Conservation (phyloP, 2,113 vertebrate species). For the Callionymus lyra region DNA sequence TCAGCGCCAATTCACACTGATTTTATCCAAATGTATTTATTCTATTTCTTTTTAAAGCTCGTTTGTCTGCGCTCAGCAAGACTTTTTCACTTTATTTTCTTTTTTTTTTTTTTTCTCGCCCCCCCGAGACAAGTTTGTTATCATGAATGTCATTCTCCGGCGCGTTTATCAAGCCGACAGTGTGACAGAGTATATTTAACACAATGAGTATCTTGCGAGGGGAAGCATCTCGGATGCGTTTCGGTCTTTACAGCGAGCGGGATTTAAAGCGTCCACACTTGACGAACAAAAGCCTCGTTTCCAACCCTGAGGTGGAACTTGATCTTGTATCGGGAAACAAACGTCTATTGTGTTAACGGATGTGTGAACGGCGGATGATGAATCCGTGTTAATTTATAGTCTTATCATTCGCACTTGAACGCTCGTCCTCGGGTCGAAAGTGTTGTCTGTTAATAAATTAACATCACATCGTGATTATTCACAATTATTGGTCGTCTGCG, state of each 20-base stretch:
- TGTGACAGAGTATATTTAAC: constrained; percentile 28
- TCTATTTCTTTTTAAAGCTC: constrained; percentile 21
- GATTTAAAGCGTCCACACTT: constrained; percentile 8
- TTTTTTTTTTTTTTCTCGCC: not conserved
- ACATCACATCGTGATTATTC: no score
- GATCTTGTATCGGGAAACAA: no score
- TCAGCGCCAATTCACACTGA: constrained; percentile 43
- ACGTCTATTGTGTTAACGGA: no score
- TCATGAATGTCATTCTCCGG: constrained; percentile 29
- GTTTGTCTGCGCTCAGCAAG: constrained; percentile 26
- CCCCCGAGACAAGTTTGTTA: constrained; percentile 17
- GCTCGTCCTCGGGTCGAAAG: no score
- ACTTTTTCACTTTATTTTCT: constrained; percentile 19
- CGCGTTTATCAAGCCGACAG: constrained; percentile 30
- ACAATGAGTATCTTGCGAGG: constrained; percentile 17
- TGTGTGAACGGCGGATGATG: no score
- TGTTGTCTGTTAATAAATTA: no score
- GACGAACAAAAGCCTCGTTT: constrained; percentile 5
- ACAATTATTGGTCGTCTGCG: no score
- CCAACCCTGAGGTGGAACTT: not conserved
- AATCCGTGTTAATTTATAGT: no score
- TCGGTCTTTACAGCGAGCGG: constrained; percentile 8
- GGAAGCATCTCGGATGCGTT: constrained; percentile 20
- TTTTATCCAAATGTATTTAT: constrained; percentile 11
- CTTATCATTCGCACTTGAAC: no score